A percentile compares a stretch with the other conserved stretches of the same genome.
phyloP scores from a whole-genome alignment of 2,888 invertebrate species.

The Colostygia pectinataria region DNA sequence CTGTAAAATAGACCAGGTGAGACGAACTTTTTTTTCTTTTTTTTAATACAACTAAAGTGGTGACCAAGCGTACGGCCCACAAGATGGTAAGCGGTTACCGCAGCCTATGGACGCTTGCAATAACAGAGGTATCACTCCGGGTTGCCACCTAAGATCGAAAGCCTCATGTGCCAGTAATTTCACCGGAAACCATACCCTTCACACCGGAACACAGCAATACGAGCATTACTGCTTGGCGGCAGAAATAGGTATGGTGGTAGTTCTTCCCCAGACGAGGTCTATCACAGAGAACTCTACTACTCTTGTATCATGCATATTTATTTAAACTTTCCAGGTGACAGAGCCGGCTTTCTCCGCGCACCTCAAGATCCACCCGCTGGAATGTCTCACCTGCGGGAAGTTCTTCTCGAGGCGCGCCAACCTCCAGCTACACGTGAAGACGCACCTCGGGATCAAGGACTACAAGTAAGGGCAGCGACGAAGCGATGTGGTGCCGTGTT shows the following conservation, averaged over 20 bases:
- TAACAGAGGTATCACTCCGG: no score
- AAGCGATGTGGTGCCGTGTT: not conserved
- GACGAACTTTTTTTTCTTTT: not conserved
- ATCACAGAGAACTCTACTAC: not conserved
- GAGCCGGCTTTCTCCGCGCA: constrained; percentile 88
- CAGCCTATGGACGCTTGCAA: no score
- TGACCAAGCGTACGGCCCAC: no score
- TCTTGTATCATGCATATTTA: not conserved
- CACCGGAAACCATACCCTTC: no score
- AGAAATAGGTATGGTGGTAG: no score
- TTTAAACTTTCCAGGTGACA: constrained; percentile 60
- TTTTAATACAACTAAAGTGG: no score
- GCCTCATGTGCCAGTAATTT: no score
- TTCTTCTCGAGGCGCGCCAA: constrained; percentile 89
- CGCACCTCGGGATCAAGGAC: constrained; percentile 90
- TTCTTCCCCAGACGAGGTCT: no score
- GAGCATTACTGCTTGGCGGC: no score
- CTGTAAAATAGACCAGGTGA: constrained; percentile 83
- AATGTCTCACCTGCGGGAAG: constrained; percentile 92
- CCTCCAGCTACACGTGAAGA: constrained; percentile 89
- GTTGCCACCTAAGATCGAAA: no score
- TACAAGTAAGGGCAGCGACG: constrained; percentile 67
- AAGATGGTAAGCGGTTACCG: no score
- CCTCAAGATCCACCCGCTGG: constrained; percentile 90
- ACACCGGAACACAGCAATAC: no score